Percentiles rank a stretch among this genome's conserved stretches.
Evolutionary conservation across 2,797 vertebrate genomes (phyloP).

Genomic region (Malurus leucopterus): DNA sequence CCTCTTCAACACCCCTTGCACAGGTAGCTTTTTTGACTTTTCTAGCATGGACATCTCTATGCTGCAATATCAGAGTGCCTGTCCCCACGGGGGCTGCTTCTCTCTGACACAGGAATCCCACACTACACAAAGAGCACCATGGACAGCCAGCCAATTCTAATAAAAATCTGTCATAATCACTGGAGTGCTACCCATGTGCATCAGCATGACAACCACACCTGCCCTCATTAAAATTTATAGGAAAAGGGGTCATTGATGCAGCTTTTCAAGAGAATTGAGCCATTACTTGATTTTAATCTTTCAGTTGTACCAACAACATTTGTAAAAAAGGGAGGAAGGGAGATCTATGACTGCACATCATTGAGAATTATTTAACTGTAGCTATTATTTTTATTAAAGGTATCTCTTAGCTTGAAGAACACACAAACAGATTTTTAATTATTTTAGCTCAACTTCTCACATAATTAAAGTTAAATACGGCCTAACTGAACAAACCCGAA

Average conservation of each 20-base stretch:
- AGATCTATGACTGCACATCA: not conserved
- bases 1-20: not conserved
- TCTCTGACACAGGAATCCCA: not conserved
- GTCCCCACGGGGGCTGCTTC: rapidly evolving
- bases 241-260: not conserved
- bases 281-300: not conserved
- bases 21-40: not conserved
- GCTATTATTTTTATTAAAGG: not conserved
- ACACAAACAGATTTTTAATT: not conserved
- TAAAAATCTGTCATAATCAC: not conserved
- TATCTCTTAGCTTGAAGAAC: not conserved
- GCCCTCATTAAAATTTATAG: not conserved
- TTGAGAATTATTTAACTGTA: not conserved
- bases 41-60: not conserved
- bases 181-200: rapidly evolving
- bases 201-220: not conserved
- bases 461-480: not conserved
- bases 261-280: not conserved
- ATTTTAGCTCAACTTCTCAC: not conserved
- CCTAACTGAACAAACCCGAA: not conserved
- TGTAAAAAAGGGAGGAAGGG: rapidly evolving
- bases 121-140: not conserved
- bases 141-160: not conserved
- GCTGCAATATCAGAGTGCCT: not conserved
- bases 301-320: not conserved